These are phyloP conservation scores for Drosophila funebris DNA, from an alignment of 1,140 invertebrate species.

Conservation along the genomic window DNA sequence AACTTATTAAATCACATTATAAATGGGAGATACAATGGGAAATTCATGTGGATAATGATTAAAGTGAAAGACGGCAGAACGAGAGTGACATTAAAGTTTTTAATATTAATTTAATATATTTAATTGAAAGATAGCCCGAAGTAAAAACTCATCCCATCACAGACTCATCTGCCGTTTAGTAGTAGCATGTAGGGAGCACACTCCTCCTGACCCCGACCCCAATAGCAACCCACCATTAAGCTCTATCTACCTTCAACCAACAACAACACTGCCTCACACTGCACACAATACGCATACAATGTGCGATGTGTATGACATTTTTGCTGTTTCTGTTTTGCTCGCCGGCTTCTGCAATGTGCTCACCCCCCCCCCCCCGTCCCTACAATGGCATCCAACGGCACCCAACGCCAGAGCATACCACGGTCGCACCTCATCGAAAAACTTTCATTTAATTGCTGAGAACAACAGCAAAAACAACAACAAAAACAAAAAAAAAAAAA, in stretches of 20 bases:
- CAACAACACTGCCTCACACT: not conserved
- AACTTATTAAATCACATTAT: no score
- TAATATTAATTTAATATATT: no score
- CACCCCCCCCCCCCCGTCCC: not conserved
- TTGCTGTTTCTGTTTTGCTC: constrained; percentile 80
- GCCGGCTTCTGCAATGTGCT: constrained; percentile 66
- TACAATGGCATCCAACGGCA: no score
- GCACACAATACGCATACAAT: constrained; percentile 10
- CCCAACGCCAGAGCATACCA: constrained; percentile 13
- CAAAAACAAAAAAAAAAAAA: constrained; percentile 27
- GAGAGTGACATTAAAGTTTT: no score
- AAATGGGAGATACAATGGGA: no score
- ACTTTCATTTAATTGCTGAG: constrained; percentile 79
- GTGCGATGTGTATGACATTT: constrained; percentile 69
- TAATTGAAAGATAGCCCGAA: no score
- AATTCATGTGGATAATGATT: no score
- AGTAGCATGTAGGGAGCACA: not conserved
- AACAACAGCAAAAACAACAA: constrained; percentile 47
- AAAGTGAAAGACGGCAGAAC: no score
- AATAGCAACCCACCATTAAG: constrained; percentile 5
- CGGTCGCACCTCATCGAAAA: constrained; percentile 67
- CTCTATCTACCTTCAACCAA: not conserved
- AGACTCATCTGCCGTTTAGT: no score
- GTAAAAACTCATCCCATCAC: no score
- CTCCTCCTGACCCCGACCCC: constrained; percentile 28